These are phyloP conservation scores for Idaea straminata DNA, from an alignment of 2,888 invertebrate genomes.

Conservation along the genomic window DNA sequence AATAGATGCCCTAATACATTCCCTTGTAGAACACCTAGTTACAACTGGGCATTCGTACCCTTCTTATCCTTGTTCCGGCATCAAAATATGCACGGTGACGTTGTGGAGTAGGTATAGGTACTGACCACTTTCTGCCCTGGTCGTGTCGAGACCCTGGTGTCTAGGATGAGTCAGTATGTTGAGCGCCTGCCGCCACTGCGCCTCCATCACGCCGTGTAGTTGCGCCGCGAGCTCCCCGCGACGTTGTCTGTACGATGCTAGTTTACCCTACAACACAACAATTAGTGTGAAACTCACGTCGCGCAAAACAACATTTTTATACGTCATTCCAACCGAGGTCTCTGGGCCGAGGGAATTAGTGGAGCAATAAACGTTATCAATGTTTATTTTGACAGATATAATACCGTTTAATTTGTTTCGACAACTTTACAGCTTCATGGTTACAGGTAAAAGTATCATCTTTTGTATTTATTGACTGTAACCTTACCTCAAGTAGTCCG, in stretches of 20 bases:
- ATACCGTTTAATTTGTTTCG: too few relatives aligned
- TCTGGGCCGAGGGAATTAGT: too few relatives aligned
- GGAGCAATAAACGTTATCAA: too few relatives aligned
- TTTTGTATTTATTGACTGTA: background rate
- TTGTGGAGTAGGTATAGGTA: background rate
- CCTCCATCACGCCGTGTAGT: slow-evolving; percentile 88
- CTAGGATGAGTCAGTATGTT: slow-evolving; percentile 39
- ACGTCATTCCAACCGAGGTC: too few relatives aligned
- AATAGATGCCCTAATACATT: too few relatives aligned
- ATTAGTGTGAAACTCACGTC: too few relatives aligned
- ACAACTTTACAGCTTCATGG: too few relatives aligned
- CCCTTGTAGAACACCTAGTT: too few relatives aligned
- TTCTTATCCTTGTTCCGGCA: background rate
- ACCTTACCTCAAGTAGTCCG: slow-evolving; percentile 80
- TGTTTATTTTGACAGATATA: too few relatives aligned
- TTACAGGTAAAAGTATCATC: too few relatives aligned
- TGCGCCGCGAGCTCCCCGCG: slow-evolving; percentile 86
- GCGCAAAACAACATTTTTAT: too few relatives aligned
- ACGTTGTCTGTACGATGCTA: slow-evolving; percentile 63
- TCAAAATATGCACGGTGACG: background rate
- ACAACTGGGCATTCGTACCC: too few relatives aligned
- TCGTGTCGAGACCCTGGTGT: slow-evolving; percentile 36
- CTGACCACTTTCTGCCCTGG: background rate
- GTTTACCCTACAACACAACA: slow-evolving; percentile 48
- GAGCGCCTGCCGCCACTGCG: slow-evolving; percentile 89